phyloP scores from a whole-genome alignment of 1,140 invertebrate species.

The Diabrotica undecimpunctata region DNA sequence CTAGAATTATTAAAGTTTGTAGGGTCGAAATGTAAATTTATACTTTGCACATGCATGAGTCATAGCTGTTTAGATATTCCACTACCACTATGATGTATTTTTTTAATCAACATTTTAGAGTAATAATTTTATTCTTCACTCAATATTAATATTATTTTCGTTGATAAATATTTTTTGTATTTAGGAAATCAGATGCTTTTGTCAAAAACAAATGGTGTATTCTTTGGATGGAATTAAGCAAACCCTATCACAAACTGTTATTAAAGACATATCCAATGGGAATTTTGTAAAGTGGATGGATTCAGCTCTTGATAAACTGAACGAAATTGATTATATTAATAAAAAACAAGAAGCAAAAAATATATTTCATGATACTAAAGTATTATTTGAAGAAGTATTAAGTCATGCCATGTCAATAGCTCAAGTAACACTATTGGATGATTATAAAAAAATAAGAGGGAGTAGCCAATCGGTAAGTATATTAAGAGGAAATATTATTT shows the following conservation, averaged over 20 bases:
- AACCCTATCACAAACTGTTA: conserved; percentile 5
- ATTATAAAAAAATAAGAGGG: conserved; percentile 38
- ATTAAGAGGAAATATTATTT: background rate
- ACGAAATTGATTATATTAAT: conserved; percentile 30
- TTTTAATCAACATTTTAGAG: no score
- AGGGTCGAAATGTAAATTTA: no score
- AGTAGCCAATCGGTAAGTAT: conserved; percentile 29
- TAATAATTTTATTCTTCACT: no score
- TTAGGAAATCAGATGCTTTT: conserved; percentile 28
- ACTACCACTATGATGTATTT: no score
- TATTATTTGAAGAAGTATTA: conserved; percentile 38
- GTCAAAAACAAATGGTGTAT: conserved; percentile 29
- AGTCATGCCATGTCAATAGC: conserved; percentile 43
- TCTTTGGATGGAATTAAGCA: conserved; percentile 29
- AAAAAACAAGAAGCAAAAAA: conserved; percentile 13
- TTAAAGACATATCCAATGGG: conserved; percentile 14
- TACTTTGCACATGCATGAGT: no score
- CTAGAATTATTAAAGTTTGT: no score
- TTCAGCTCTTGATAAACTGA: conserved; percentile 32
- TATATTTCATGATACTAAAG: conserved; percentile 21
- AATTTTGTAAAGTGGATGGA: conserved; percentile 42
- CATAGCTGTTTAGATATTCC: no score
- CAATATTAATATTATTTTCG: background rate
- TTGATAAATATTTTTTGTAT: conserved; percentile 11
- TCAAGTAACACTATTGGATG: conserved; percentile 37